These are phyloP conservation scores for Apotomis betuletana DNA, from an alignment of 2,888 invertebrate genomes.

Conservation along the genomic window DNA sequence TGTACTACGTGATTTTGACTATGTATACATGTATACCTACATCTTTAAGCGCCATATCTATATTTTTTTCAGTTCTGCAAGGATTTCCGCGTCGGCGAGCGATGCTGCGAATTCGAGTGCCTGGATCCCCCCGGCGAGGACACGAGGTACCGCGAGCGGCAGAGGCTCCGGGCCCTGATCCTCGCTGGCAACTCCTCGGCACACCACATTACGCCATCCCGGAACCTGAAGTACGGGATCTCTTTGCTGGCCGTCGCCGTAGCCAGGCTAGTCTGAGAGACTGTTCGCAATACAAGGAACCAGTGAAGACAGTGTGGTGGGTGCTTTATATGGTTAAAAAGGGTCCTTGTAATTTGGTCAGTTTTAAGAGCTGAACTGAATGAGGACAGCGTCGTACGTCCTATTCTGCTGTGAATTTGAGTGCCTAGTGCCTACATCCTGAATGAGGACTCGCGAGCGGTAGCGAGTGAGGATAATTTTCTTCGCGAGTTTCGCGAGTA, in stretches of 20 bases:
- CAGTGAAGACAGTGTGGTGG: too few species aligned
- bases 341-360: not conserved
- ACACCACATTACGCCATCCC: slow-evolving; percentile 59
- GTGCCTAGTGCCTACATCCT: too few species aligned
- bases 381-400: not conserved
- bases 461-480: too few species aligned
- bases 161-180: slow-evolving; percentile 84
- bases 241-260: slow-evolving; percentile 71
- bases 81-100: slow-evolving; percentile 91
- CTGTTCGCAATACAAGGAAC: not conserved
- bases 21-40: too few species aligned
- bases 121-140: slow-evolving; percentile 89
- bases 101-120: slow-evolving; percentile 96
- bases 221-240: slow-evolving; percentile 66
- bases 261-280: slow-evolving; percentile 73
- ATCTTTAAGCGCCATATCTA: too few species aligned
- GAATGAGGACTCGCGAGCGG: too few species aligned
- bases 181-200: slow-evolving; percentile 84
- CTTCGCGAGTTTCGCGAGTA: too few species aligned
- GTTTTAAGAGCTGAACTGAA: not conserved
- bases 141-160: slow-evolving; percentile 82
- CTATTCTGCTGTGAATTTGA: too few species aligned
- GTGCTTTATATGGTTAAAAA: too few species aligned
- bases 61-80: slow-evolving; percentile 88
- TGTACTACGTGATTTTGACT: too few species aligned